Base-by-base conservation (phyloP, 2,888 invertebrate genomes). In the Metalampra italica region DNA sequence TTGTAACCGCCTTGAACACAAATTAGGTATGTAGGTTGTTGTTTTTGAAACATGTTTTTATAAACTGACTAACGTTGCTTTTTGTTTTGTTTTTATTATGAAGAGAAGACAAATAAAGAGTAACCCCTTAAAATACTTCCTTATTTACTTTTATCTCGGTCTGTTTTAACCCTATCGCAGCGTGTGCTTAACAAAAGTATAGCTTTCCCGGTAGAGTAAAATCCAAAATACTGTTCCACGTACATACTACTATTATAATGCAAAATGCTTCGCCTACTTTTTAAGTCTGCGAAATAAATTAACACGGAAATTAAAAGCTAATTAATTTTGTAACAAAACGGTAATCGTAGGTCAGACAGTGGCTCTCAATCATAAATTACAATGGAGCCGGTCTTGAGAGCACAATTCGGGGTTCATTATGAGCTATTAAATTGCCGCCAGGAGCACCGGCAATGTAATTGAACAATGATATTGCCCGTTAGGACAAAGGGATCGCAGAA, bases 391-490 rank as follows among this genome's bases (percentile, higher is more conserved):
- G 7, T 39, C 41, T 42, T 42, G 29, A 29, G 41, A 14, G 29
- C 41, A 29, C 9, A 34, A 15, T 37, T n/a, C 36, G 36, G 45
- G 39, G 48, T 48, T 39, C 44, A 48, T 48, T 40, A 48, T 12
- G 15, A n/a, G 15, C 48, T 42, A 42, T 45, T 29, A 49, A 49
- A 45, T 49, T 45, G 37, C 36, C 41, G 37, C 36, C 41, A 29
- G 41, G 34, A 9, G 32, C 39, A 40, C 14, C 29, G 40, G 12
- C 14, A 30, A 29, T 14, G 40, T 42, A 44, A 36, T 45, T 49
- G 49, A 37, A 45, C 30, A 41, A 45, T 44, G 43, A 42, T 13
- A 43, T 14, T 29, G 22, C 12, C 29, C 7, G 9, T 30, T 14
- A 12, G 15, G 44, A 43, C 43, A 48, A 44, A 29, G 39, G 37